phyloP scores from a whole-genome alignment of 2,888 invertebrate species.

The Sinopyrophorus schimmeli region DNA sequence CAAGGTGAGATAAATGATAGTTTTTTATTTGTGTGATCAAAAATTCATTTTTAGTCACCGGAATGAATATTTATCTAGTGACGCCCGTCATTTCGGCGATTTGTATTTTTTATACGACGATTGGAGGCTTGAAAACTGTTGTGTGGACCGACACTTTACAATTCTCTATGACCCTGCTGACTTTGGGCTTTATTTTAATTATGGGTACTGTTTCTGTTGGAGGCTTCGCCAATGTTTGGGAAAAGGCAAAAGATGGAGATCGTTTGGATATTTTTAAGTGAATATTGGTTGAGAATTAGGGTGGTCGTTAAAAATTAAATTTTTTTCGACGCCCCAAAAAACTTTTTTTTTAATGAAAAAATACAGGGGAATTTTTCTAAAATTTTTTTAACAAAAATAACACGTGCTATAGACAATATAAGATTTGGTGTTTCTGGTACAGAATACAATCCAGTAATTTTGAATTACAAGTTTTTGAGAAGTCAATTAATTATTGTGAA shows the following conservation, averaged over 20 bases:
- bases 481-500: no score
- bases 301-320: no score
- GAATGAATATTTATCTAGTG: constrained; percentile 63
- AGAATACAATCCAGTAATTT: no score
- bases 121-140: constrained; percentile 56
- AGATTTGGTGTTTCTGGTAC: no score
- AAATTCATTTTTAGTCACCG: constrained; percentile 60
- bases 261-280: constrained; percentile 52
- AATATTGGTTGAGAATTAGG: no score
- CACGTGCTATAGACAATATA: no score
- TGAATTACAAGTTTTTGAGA: no score
- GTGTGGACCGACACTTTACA: constrained; percentile 54
- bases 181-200: constrained; percentile 45
- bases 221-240: constrained; percentile 47
- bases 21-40: constrained; percentile 38
- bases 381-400: background rate
- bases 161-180: constrained; percentile 49
- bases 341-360: no score
- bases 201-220: constrained; percentile 50
- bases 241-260: constrained; percentile 40
- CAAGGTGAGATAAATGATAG: constrained; percentile 58
- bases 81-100: constrained; percentile 65
- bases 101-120: constrained; percentile 72
- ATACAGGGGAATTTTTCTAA: no score
- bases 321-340: no score